A percentile compares a stretch with the other conserved stretches of the same genome.
phyloP scores from a whole-genome alignment of 1,140 invertebrate species.

The Drosophila kikkawai region DNA sequence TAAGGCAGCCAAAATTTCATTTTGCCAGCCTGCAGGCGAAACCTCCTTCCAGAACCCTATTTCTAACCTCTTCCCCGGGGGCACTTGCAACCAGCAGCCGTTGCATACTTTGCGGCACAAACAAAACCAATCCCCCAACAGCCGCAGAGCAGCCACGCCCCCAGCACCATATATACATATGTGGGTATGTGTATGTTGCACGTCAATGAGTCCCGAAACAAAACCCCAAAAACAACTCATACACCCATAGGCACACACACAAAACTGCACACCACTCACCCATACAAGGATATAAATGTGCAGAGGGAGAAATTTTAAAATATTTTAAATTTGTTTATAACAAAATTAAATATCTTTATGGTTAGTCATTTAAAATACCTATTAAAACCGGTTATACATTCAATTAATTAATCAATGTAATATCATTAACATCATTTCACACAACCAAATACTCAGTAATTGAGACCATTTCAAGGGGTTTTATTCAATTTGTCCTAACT shows the following conservation, averaged over 20 bases:
- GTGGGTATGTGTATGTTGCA: slow-evolving; percentile 43
- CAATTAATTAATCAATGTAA: background rate
- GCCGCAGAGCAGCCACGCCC: slow-evolving; percentile 38
- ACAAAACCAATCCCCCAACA: slow-evolving; percentile 50
- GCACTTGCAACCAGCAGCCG: slow-evolving; percentile 53
- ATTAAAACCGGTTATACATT: background rate
- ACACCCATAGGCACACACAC: slow-evolving; percentile 45
- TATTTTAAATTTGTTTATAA: too few species aligned
- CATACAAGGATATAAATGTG: slow-evolving; percentile 9
- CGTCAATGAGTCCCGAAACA: slow-evolving; percentile 79
- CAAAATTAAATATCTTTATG: too few species aligned
- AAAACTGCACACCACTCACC: slow-evolving; percentile 6
- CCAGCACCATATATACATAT: slow-evolving; percentile 18
- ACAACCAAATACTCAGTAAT: background rate
- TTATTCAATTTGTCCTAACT: background rate
- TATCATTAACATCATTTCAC: background rate
- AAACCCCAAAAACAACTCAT: slow-evolving; percentile 67
- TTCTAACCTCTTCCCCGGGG: slow-evolving; percentile 3
- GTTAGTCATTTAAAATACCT: background rate
- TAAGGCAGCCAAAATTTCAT: slow-evolving; percentile 52
- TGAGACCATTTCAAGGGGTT: background rate
- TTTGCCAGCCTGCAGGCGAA: background rate
- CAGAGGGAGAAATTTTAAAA: slow-evolving; percentile 4
- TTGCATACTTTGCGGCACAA: slow-evolving; percentile 59
- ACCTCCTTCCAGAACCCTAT: background rate